Conservation (phyloP, 2,888 invertebrate species). For the Tuberolachnus salignus region DNA sequence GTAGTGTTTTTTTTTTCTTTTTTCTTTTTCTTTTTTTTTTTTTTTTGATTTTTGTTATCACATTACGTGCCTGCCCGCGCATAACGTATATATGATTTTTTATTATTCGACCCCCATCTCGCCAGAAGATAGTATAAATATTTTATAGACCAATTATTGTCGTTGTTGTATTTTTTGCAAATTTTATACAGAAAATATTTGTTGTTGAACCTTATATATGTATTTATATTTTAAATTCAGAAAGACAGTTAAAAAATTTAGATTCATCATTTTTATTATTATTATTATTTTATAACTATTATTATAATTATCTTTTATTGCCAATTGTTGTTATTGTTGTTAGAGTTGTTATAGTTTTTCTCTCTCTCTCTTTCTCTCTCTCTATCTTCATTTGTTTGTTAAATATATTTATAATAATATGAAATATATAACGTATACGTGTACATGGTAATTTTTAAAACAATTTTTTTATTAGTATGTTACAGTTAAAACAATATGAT, state of each 20-base stretch:
- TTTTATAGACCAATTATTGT: slow-evolving; percentile 27
- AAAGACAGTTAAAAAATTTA: not conserved
- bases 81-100: too few relatives aligned
- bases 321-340: slow-evolving; percentile 32
- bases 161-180: slow-evolving; percentile 4
- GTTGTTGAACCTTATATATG: slow-evolving; percentile 2
- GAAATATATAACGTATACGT: slow-evolving; percentile 10
- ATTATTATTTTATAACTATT: slow-evolving; percentile 14
- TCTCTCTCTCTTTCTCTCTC: slow-evolving; percentile 33
- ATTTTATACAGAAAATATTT: too few relatives aligned
- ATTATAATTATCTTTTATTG: slow-evolving; percentile 38
- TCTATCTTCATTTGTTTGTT: slow-evolving; percentile 32
- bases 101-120: not conserved
- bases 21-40: not conserved
- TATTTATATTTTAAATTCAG: slow-evolving; percentile 19
- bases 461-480: too few relatives aligned
- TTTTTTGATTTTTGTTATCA: not conserved
- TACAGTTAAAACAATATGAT: too few relatives aligned
- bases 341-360: slow-evolving; percentile 28
- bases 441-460: not conserved
- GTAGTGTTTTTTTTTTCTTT: not conserved
- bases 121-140: not conserved
- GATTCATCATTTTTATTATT: too few relatives aligned
- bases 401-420: slow-evolving; percentile 37
- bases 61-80: not conserved